Base-by-base conservation (phyloP, 92 coral and sea anemone genomes). In the Desmophyllum pertusum region DNA sequence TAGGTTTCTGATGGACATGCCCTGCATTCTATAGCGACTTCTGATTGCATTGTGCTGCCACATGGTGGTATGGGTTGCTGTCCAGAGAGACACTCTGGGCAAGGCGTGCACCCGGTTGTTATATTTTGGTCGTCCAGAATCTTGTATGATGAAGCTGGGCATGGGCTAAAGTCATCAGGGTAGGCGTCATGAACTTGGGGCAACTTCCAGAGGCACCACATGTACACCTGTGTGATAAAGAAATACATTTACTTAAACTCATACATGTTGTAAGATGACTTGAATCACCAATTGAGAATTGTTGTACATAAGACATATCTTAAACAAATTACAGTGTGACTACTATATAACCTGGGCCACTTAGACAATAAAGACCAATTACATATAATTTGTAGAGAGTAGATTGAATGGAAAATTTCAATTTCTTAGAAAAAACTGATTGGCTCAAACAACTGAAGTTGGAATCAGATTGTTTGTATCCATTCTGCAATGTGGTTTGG, bases 51-150 rank as follows among this genome's bases (percentile, higher is more conserved):
- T 6, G 10, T 46, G 36, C 84, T 79, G 13, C 84, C 84, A 79
- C 84, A 79, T 65, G 73, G 45, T 66, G 75, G 84, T 10, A 38
- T 7, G 13, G 41, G 84, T 10, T 48, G 63, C 17, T 67, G 62
- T 3, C 84, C 84, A 0, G 36, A 11, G 14, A 63, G 63, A 43
- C 84, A 79, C 21, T 45, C 74, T 33, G 50, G 61, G 18, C 84
- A 79, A 33, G 75, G 15, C 21, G 30, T 35, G 61, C 84, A 79
- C 17, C 70, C 21, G 38, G 40, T 7, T 9, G 75, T 66, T 7
- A n/a, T 35, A 33, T 79, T 79, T 36, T 15, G 45, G 10, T 45
- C 30, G 17, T 48, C 59, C 23, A 64, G 25, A 66, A 79, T 10
- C 61, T 35, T 41, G 33, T 63, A 33, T 40, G 83, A 41, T 63